A percentile compares a stretch with the other conserved stretches of the same genome.
These are phyloP conservation scores for Nezara viridula DNA, from an alignment of 2,888 invertebrate genomes.

Conservation along the genomic window DNA sequence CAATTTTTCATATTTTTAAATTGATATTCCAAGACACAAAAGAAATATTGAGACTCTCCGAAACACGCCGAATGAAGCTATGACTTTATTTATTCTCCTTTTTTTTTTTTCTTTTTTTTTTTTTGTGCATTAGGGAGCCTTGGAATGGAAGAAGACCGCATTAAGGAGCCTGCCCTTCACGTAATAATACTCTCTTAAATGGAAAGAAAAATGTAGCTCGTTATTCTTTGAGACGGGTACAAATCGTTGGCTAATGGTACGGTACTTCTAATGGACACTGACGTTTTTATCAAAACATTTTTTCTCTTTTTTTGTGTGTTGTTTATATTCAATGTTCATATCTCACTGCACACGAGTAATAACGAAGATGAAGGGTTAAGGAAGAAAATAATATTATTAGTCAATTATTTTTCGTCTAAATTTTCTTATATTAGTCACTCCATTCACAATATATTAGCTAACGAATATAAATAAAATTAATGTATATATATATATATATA, in stretches of 20 bases:
- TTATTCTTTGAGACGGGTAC: conserved; percentile 30
- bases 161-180: conserved; percentile 4
- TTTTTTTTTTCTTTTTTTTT: neutral
- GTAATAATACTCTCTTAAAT: conserved; percentile 38
- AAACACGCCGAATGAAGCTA: neutral
- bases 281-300: conserved; percentile 23
- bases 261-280: conserved; percentile 24
- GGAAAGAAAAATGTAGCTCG: conserved; percentile 33
- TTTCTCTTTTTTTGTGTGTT: neutral
- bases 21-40: neutral
- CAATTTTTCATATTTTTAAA: neutral
- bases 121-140: neutral
- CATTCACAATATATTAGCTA: too few species aligned
- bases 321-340: neutral
- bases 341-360: neutral
- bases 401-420: too few species aligned
- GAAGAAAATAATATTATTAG: too few species aligned
- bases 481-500: too few species aligned
- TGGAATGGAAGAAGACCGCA: neutral
- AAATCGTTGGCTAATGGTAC: conserved; percentile 26
- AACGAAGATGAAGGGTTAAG: neutral
- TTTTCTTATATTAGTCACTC: too few species aligned
- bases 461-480: too few species aligned
- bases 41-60: neutral
- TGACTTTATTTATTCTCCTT: neutral